phyloP scores from a whole-genome alignment of 92 coral and sea anemone genomes.

The Heliopora coerulea region DNA sequence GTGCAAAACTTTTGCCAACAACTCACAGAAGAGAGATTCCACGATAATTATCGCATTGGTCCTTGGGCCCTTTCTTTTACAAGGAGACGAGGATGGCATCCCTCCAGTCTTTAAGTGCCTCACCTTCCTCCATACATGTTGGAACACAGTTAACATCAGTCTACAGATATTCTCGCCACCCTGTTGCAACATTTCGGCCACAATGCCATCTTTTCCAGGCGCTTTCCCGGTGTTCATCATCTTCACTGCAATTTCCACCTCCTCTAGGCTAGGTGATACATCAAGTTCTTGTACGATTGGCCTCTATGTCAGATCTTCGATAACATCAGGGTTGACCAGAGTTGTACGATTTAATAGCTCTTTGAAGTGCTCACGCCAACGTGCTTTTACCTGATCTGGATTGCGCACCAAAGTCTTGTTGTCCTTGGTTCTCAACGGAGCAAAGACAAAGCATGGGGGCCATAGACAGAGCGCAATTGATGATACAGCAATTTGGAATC shows the following conservation, averaged over 20 bases:
- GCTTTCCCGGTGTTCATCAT: slow-evolving; percentile 7
- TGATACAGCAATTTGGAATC: slow-evolving; percentile 34
- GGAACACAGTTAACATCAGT: neutral
- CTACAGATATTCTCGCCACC: slow-evolving; percentile 9
- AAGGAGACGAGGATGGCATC: neutral
- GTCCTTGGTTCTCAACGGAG: neutral
- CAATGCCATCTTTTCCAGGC: slow-evolving; percentile 28
- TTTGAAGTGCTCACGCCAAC: slow-evolving; percentile 7
- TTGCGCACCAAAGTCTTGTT: neutral
- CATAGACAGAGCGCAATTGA: slow-evolving; percentile 37
- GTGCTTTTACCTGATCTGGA: neutral
- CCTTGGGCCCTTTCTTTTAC: slow-evolving; percentile 14
- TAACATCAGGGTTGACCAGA: neutral
- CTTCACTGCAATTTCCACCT: slow-evolving; percentile 11
- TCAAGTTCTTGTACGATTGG: neutral
- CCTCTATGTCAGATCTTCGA: neutral
- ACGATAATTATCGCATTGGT: slow-evolving; percentile 25
- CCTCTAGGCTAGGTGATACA: slow-evolving; percentile 6
- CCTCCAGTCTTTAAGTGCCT: slow-evolving; percentile 5
- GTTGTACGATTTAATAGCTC: neutral
- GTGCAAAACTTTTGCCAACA: slow-evolving; percentile 6
- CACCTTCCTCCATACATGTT: slow-evolving; percentile 2
- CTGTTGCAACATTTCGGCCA: slow-evolving; percentile 25
- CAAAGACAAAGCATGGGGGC: slow-evolving; percentile 23
- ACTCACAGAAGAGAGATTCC: slow-evolving; percentile 31